phyloP scores from a whole-genome alignment of 2,113 vertebrate genomes.

The Psittacus erithacus region DNA sequence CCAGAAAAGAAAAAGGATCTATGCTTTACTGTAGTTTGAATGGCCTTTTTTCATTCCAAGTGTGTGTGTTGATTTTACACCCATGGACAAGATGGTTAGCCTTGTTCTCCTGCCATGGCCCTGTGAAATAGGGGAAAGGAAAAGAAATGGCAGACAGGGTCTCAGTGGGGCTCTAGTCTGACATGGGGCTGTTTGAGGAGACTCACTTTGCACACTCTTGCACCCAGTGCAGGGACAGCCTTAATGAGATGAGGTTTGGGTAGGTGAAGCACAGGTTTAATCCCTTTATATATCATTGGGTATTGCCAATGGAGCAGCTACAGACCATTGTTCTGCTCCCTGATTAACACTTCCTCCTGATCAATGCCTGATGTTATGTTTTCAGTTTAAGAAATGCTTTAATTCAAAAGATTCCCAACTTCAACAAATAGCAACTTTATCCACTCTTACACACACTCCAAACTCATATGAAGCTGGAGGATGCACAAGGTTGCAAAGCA shows the following conservation, averaged over 20 bases:
- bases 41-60: not conserved
- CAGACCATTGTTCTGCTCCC: accelerated
- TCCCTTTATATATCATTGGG: not conserved
- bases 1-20: not conserved
- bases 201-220: not conserved
- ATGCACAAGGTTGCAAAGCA: not conserved
- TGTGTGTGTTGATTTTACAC: not conserved
- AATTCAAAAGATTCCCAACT: not conserved
- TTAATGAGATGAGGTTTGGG: not conserved
- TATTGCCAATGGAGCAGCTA: accelerated
- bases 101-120: not conserved
- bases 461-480: not conserved
- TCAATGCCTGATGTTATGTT: not conserved
- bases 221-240: not conserved
- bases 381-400: not conserved
- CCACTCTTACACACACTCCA: not conserved
- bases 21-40: not conserved
- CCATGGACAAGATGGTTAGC: not conserved
- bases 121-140: not conserved
- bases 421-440: not conserved
- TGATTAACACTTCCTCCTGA: not conserved
- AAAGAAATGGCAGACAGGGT: not conserved
- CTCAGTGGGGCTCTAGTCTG: not conserved
- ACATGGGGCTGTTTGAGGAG: not conserved
- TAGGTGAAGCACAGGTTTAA: not conserved